Evolutionary conservation across 2,113 vertebrate species (phyloP).

Genomic region (Ptilonorhynchus violaceus): DNA sequence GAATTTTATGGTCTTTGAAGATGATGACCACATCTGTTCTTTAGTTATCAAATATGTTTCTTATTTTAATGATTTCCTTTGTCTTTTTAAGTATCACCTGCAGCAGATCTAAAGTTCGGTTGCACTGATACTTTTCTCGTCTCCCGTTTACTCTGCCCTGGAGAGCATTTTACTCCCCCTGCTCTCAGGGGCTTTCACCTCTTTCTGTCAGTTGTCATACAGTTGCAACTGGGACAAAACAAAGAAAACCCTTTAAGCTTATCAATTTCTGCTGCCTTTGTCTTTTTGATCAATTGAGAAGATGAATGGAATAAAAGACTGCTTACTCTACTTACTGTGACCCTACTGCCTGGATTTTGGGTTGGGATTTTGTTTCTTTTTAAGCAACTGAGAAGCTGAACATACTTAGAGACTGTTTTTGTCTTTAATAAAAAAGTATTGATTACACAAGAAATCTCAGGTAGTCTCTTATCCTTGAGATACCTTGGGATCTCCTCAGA

Average conservation of each 20-base stretch:
- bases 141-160: not conserved
- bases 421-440: not conserved
- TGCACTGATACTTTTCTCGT: not conserved
- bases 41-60: constrained; percentile 54
- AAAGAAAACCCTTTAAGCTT: not conserved
- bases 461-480: not conserved
- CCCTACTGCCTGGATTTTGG: not conserved
- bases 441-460: not conserved
- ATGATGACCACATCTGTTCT: constrained; percentile 46
- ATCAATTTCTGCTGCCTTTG: not conserved
- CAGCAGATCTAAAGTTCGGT: not conserved
- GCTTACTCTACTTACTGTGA: not conserved
- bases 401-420: not conserved
- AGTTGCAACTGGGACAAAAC: not conserved
- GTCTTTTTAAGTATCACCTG: constrained; percentile 32
- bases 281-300: not conserved
- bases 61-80: constrained; percentile 57
- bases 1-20: constrained; percentile 45
- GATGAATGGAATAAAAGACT: not conserved
- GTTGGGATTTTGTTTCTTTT: not conserved
- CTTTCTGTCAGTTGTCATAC: not conserved
- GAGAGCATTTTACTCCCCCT: not conserved
- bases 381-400: not conserved
- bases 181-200: not conserved
- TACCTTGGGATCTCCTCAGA: not conserved